Base-by-base conservation (phyloP, 2,797 vertebrate genomes). In the Takifugu ocellatus region DNA sequence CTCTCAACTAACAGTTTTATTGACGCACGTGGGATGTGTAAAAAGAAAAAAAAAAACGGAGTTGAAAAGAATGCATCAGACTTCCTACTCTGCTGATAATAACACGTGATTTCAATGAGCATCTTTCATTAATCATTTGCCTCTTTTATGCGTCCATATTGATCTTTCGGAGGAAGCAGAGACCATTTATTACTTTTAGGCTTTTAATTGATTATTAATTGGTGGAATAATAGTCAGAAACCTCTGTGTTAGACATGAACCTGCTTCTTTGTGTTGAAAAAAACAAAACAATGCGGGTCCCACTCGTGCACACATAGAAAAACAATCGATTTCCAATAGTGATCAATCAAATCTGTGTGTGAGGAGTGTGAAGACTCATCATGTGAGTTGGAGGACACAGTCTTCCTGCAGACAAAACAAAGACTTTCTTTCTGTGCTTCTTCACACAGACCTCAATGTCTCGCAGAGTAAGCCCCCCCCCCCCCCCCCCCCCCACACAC, bases 391-490 rank as follows among this genome's bases (percentile, higher is more conserved):
- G 3, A 21, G 50, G 58, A 46, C 36, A 39, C 5, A 33, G 36
- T 39, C 36, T 14, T 39, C 12, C 43, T 17, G 33, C 55, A 65
- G 59, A 48, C 29, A 33, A 62, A 48, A 84, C 74, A 87, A 81
- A 69, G 69, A 59, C 71, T 47, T 44, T 54, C 74, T 77, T 66
- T 83, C 67, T 71, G 1, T 2, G 11, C 24, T 49, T 53, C 50
- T 68, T 51, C 53, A 76, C 70, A 70, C 56, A 66, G 73, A 71
- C 63, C 15, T 68, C 68, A 72, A 42, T 72, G 56, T 72, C 48
- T 27, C 66, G 65, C 54, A 66, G 75, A 80, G 12, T 12, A 39
- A 39, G 10, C 14, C 11, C 36, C 3, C 10, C 12, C 5, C 12
- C 36, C 36, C 9, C 36, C 36, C 3, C 36, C 10, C 12, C 29